Percentiles rank a stretch among this genome's conserved stretches.
Conservation (phyloP, 2,113 vertebrate genomes). For the Dermatemys mawii region DNA sequence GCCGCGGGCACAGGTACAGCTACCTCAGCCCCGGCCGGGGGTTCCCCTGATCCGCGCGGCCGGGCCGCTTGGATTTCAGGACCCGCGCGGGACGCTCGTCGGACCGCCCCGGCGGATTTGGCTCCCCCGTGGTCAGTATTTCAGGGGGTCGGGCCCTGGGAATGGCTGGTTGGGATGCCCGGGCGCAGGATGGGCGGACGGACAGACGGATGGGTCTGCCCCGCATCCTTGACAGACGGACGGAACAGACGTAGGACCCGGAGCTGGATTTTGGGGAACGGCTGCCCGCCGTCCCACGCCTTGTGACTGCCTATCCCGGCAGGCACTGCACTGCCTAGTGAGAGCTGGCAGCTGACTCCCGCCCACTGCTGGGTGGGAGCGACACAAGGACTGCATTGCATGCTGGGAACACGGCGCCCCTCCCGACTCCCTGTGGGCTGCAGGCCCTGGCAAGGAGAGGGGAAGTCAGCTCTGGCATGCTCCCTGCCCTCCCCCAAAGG, state of each 20-base stretch:
- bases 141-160: neutral
- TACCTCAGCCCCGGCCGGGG: conserved; percentile 62
- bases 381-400: neutral
- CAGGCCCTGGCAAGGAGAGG: neutral
- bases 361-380: neutral
- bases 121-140: neutral
- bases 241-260: neutral
- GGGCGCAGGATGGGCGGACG: neutral
- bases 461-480: too few relatives aligned
- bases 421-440: too few relatives aligned
- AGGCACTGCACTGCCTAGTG: too few relatives aligned
- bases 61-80: neutral
- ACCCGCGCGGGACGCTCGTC: neutral
- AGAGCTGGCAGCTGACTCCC: too few relatives aligned
- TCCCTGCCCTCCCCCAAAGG: too few relatives aligned
- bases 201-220: too few relatives aligned
- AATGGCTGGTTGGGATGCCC: neutral
- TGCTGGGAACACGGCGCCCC: neutral
- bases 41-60: neutral
- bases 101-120: neutral
- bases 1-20: conserved; percentile 41
- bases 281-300: too few relatives aligned
- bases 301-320: too few relatives aligned
- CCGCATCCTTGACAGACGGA: too few relatives aligned
- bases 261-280: too few relatives aligned